Base-by-base conservation (phyloP, 37 sponge, comb jelly and placozoan genomes). In the Chondrilla cf. caribensis region DNA sequence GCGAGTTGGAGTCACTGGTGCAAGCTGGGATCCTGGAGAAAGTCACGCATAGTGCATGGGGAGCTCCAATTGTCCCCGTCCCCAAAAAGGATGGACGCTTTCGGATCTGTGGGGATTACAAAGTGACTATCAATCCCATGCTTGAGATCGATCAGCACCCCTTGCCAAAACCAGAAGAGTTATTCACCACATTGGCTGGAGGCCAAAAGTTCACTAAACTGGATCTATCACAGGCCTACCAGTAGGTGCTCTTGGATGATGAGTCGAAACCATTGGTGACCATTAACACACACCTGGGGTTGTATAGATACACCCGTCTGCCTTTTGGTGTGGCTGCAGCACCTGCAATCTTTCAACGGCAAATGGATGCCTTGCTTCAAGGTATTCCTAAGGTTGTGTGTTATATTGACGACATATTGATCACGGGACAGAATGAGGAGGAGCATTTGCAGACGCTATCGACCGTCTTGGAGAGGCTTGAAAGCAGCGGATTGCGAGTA, bases 101-200 rank as follows among this genome's bases (percentile, higher is more conserved):
- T 35, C 37, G 84, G n/a, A 32, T 84, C 9, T 84, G 84, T 58
- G 77, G 84, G 6, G 84, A 84, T 33, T 84, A 84, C 64, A 76
- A 73, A 28, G 58, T 58, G 3, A 73, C 84, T 2, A 55, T 84
- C 25, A 84, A 75, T 58, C 77, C 76, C 5, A 51, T 54, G 2
- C 62, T 84, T 2, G 77, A 73, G 2, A 57, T 76, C 5, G 75
- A 76, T 6, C 51, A 58, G 29, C 66, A 84, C 35, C 84, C 84
- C 3, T 41, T 84, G 1, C 84, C 84, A 0, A 84, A 54, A 31
- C 44, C 60, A 29, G 83, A 82, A 11, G 83, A 82, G 51, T 44
- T 75, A 28, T 84, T 84, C 6, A 62, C 77, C 7, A n/a, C 51
- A 5, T 29, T 84, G 2, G 64, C 54, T 35, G 84, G 84, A 6